Conservation (phyloP, 2,888 invertebrate genomes). For the Digitonthophagus gazella region DNA sequence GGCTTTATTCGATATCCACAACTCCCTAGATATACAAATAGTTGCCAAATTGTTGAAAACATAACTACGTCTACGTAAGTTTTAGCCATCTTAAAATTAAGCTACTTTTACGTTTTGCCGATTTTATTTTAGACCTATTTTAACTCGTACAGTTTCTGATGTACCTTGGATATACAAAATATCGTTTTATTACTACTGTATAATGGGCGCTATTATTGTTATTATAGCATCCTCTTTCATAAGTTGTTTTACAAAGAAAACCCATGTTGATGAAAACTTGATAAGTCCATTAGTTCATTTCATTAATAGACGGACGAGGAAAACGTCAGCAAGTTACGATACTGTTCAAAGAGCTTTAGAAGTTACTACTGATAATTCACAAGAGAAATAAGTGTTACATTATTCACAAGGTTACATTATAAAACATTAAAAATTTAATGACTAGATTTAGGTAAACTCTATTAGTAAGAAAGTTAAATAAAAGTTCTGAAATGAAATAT, state of each 20-base stretch:
- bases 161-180: conserved; percentile 32
- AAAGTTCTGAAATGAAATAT: too few species aligned
- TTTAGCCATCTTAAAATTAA: too few species aligned
- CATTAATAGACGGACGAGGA: conserved; percentile 10
- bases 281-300: conserved; percentile 28
- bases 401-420: too few species aligned
- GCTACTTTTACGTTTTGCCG: too few species aligned
- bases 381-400: not conserved
- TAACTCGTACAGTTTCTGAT: too few species aligned
- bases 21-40: conserved; percentile 35
- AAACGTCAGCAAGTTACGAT: too few species aligned
- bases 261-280: conserved; percentile 27
- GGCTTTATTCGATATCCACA: conserved; percentile 32
- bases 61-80: not conserved
- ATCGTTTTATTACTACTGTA: conserved; percentile 31
- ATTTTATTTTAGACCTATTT: too few species aligned
- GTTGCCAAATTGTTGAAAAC: conserved; percentile 31
- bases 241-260: conserved; percentile 28
- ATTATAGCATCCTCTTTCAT: conserved; percentile 28
- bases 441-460: too few species aligned
- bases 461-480: too few species aligned
- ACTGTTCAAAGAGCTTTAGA: not conserved
- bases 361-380: not conserved
- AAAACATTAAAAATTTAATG: too few species aligned
- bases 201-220: conserved; percentile 28